Base-by-base conservation (phyloP, 2,888 invertebrate genomes). In the Altica lythri region DNA sequence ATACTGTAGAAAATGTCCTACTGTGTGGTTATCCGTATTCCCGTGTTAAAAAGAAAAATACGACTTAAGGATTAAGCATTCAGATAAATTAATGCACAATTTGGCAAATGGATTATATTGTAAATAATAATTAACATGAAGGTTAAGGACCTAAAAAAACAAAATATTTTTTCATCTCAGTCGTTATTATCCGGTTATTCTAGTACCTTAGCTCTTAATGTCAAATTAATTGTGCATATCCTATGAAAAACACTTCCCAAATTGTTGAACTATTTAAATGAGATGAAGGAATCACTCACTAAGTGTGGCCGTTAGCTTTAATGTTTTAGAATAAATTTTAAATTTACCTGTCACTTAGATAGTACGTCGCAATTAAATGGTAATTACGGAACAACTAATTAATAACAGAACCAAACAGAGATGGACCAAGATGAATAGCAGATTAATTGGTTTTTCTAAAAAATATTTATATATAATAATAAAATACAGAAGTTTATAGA, bases 201-300 rank as follows among this genome's bases (percentile, higher is more conserved):
- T 14, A 13, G 34, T 34, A 34, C 34, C 6, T 34, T 2, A 16
- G 2, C 14, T 4, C 34, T 29, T 37, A 52, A 52, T 22, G 45
- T 38, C 22, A 35, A 16, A 45, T 40, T 52, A 53, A 53, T 53
- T 35, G 43, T 48, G 53, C 53, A 48, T 43, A 53, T 53, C 53
- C 53, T 53, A 16, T 53, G 47, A 43, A 43, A 30, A 22, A 43
- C 43, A 37, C 46, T 35, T 53, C 43, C 47, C 22, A 48, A 53
- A 53, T 47, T 37, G 47, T 42, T 22, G 35, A 49, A 40, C n/a
- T 53, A 53, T 53, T 48, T 19, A 53, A 53, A 53, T 47, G 35
- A 43, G 47, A n/a, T 37, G 38, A 16, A 30, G n/a, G 25, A 46
- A 40, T 40, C 34, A 47, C 44, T 42, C 14, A 35, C 14, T 25